phyloP scores from a whole-genome alignment of 1,140 invertebrate genomes.

The Maniola jurtina region DNA sequence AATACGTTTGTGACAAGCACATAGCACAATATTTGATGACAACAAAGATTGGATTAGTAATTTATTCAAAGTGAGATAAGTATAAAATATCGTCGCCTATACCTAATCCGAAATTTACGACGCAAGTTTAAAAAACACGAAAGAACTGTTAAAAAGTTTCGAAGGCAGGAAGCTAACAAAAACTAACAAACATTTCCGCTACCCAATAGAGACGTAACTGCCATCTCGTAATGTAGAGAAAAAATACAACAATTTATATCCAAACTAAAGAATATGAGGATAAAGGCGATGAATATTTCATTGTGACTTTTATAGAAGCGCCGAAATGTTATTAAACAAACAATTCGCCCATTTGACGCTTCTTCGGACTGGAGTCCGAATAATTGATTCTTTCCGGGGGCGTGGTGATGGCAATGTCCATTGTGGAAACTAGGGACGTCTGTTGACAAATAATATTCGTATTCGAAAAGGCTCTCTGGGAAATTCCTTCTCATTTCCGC shows the following conservation, averaged over 20 bases:
- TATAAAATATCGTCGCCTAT: constrained; percentile 32
- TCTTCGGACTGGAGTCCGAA: constrained; percentile 60
- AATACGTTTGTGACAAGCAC: not conserved
- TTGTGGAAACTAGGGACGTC: constrained; percentile 55
- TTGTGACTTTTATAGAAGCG: constrained; percentile 59
- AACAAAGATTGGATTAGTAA: constrained; percentile 2
- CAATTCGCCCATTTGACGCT: constrained; percentile 74
- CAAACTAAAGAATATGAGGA: constrained; percentile 46
- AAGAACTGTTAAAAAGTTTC: constrained; percentile 62
- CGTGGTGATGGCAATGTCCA: constrained; percentile 50
- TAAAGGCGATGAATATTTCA: constrained; percentile 67
- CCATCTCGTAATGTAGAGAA: constrained; percentile 16
- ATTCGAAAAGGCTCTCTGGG: constrained; percentile 63
- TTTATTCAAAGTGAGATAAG: constrained; percentile 20
- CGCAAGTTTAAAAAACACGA: constrained; percentile 43
- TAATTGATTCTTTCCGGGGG: constrained; percentile 78
- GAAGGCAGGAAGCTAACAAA: constrained; percentile 62
- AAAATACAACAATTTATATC: constrained; percentile 28
- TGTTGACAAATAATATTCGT: constrained; percentile 71
- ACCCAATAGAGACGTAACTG: constrained; percentile 41
- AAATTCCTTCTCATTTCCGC: constrained; percentile 74
- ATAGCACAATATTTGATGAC: not conserved
- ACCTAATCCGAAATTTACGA: constrained; percentile 52
- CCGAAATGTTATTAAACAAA: constrained; percentile 77
- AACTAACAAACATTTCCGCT: constrained; percentile 57